phyloP scores from a whole-genome alignment of 2,888 invertebrate species.

The Pharmacophagus antenor region DNA sequence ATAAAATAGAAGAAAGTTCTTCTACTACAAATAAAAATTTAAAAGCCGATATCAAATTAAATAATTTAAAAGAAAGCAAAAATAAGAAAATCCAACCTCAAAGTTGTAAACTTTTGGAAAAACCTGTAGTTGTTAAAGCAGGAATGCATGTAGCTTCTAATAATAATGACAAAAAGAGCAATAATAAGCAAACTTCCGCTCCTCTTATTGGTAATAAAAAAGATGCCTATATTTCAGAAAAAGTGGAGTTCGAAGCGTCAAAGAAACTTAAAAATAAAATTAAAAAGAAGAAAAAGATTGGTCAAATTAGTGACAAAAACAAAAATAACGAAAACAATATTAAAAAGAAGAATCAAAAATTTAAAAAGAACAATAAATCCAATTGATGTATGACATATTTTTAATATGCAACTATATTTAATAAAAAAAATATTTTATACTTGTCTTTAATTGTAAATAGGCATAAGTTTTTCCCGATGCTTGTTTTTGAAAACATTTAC shows the following conservation, averaged over 20 bases:
- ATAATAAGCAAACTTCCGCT: not conserved
- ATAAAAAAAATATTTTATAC: slow-evolving; percentile 27
- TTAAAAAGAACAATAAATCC: slow-evolving; percentile 38
- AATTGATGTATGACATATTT: slow-evolving; percentile 19
- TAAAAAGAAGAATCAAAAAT: slow-evolving; percentile 36
- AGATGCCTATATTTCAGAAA: slow-evolving; percentile 47
- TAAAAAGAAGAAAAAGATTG: slow-evolving; percentile 64
- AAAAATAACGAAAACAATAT: slow-evolving; percentile 39
- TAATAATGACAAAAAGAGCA: slow-evolving; percentile 33
- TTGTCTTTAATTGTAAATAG: too few relatives aligned
- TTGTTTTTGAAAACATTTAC: too few relatives aligned
- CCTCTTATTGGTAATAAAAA: slow-evolving; percentile 28
- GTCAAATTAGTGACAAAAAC: slow-evolving; percentile 49
- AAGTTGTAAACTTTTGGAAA: not conserved
- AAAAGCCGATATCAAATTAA: slow-evolving; percentile 36
- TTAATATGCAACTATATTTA: slow-evolving; percentile 27
- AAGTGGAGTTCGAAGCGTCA: slow-evolving; percentile 50
- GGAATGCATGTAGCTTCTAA: not conserved
- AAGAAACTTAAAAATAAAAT: slow-evolving; percentile 61
- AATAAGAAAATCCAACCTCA: slow-evolving; percentile 21
- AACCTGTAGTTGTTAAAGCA: not conserved
- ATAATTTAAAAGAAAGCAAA: slow-evolving; percentile 24
- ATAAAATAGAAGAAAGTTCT: slow-evolving; percentile 29
- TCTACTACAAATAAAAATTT: slow-evolving; percentile 39
- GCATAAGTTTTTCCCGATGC: too few relatives aligned